Evolutionary conservation across 2,888 invertebrate species (phyloP).

Genomic region (Oscheius onirici): DNA sequence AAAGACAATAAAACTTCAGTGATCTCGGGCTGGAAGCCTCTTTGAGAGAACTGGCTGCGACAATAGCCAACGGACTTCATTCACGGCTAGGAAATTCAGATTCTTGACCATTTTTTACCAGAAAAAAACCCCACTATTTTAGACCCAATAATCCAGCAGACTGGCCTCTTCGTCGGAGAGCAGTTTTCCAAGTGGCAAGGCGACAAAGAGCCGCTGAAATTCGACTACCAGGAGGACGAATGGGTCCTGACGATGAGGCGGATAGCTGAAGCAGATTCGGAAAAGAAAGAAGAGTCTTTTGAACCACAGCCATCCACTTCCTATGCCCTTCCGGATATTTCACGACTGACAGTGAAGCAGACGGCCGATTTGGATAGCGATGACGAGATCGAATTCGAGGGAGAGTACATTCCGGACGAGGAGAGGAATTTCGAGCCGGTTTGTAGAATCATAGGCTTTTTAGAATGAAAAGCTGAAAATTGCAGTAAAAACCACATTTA

Average conservation of each 20-base stretch:
- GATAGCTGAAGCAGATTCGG: not conserved
- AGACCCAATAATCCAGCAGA: constrained; percentile 22
- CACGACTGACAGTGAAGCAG: not conserved
- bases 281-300: not conserved
- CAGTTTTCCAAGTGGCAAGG: constrained; percentile 5
- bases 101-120: not conserved
- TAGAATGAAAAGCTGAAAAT: too few relatives aligned
- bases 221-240: constrained; percentile 28
- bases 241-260: constrained; percentile 25
- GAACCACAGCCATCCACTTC: not conserved
- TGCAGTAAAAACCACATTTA: not conserved
- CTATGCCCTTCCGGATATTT: not conserved
- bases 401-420: constrained; percentile 7
- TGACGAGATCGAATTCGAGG: constrained; percentile 30
- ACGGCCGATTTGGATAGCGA: constrained; percentile 13
- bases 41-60: not conserved
- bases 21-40: not conserved
- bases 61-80: constrained; percentile 19
- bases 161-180: constrained; percentile 32
- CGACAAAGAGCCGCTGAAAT: constrained; percentile 17
- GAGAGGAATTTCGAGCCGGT: not conserved
- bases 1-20: not conserved
- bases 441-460: too few relatives aligned
- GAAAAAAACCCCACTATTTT: not conserved
- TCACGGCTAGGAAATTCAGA: constrained; percentile 27